Evolutionary conservation across 2,888 invertebrate genomes (phyloP), one percentile per base, ranked within the genome.

Genomic region (Acleris cristana): DNA sequence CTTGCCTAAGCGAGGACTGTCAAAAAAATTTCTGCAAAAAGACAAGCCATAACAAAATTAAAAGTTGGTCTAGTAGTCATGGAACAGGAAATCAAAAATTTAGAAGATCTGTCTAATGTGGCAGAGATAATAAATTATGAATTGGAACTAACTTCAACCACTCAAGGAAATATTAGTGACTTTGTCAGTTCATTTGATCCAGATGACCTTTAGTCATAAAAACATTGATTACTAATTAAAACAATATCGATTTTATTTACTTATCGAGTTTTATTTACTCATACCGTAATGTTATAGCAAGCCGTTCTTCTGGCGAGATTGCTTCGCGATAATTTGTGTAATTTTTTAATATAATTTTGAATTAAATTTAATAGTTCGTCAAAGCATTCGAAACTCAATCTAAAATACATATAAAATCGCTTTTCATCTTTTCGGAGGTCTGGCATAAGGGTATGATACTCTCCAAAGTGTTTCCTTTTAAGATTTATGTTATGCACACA

Each of bases 81-180:
- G 53, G 53, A 53, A 53, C 53, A 53, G 53, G 53, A 53, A 53
- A 53, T 53, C 53, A 19, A 53, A 53, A 53, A 53, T 53, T 53
- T 26, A 26, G 30, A 53, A 53, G 53, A 53, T 26, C 26, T 26
- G 26, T 26, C 26, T 26, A 26, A 26, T 26, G 26, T 26, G 26
- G 6, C 6, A 26, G 6, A 26, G 6, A 26, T 26, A 26, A 26
- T 26, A 26, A 26, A 26, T 26, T 26, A 26, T 26, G 26, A 26
- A 26, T 26, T 26, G 26, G 26, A 26, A 26, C 26, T 6, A 26
- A 26, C 6, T 26, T 26, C 26, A 26, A 26, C 26, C 26, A 26
- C 6, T 6, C 26, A 26, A 26, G 26, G 6, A 26, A 26, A 26
- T 26, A 26, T 26, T 26, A 26, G 26, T 26, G 26, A 26, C 26